phyloP scores from a whole-genome alignment of 23 tunicate species.

The Aplidium turbinatum region DNA sequence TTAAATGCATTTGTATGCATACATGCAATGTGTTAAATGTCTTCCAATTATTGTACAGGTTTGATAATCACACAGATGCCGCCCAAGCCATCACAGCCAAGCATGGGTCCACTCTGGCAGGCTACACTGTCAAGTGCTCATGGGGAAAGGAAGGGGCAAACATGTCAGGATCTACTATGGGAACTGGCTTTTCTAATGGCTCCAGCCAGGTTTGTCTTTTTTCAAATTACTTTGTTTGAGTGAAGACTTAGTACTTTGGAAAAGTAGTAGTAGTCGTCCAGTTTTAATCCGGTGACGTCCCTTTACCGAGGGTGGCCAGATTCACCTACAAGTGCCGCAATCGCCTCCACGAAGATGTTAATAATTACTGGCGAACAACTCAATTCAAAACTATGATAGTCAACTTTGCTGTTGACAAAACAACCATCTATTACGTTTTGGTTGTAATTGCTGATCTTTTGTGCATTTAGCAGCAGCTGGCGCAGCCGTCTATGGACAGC shows the following conservation, averaged over 20 bases:
- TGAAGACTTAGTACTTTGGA: background rate
- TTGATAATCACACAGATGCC: constrained; percentile 83
- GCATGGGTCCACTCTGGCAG: constrained; percentile 73
- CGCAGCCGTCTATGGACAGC: constrained; percentile 32
- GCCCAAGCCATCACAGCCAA: constrained; percentile 81
- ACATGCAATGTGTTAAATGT: too few relatives aligned
- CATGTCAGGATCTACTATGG: constrained; percentile 7
- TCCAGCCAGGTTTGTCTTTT: constrained; percentile 9
- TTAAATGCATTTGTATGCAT: too few relatives aligned
- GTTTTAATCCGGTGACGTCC: too few relatives aligned
- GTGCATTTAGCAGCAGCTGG: constrained; percentile 8
- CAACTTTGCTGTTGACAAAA: too few relatives aligned
- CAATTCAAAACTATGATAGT: too few relatives aligned
- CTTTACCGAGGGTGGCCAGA: too few relatives aligned
- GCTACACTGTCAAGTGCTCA: constrained; percentile 87
- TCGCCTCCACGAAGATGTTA: too few relatives aligned
- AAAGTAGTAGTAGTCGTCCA: too few relatives aligned
- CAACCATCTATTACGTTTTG: background rate
- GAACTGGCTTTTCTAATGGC: constrained; percentile 38
- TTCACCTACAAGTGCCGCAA: too few relatives aligned
- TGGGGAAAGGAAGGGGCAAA: constrained; percentile 90
- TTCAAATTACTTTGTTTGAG: background rate
- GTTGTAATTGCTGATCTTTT: background rate
- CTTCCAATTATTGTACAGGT: constrained; percentile 1
- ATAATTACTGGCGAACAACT: too few relatives aligned